phyloP scores from a whole-genome alignment of 2,113 vertebrate genomes.

The Polyodon spathula region DNA sequence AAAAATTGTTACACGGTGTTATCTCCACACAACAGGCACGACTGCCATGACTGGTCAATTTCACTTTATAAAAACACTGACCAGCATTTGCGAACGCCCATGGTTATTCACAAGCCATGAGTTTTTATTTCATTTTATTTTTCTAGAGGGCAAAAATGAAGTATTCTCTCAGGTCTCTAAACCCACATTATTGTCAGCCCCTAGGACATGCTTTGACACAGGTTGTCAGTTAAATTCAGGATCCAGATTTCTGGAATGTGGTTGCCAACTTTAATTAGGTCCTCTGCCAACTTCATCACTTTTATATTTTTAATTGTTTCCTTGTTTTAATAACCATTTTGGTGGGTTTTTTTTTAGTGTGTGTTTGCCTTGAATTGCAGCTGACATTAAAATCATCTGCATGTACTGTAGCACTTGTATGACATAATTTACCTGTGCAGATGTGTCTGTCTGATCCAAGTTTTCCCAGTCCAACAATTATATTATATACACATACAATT shows the following conservation, averaged over 20 bases:
- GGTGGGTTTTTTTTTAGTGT: slow-evolving; percentile 22
- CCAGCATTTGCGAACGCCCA: neutral
- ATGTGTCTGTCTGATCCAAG: slow-evolving; percentile 25
- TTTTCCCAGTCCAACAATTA: too few relatives aligned
- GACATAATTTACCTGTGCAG: slow-evolving; percentile 17
- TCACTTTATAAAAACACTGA: slow-evolving; percentile 4
- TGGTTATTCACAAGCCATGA: slow-evolving; percentile 4
- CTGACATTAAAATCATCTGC: neutral
- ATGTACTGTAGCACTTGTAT: slow-evolving; percentile 14
- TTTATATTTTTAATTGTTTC: slow-evolving; percentile 40
- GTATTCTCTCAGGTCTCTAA: slow-evolving; percentile 29
- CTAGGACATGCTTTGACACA: slow-evolving; percentile 42
- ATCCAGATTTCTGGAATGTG: slow-evolving; percentile 42
- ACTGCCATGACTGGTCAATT: neutral
- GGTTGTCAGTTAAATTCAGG: slow-evolving; percentile 56
- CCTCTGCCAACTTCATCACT: slow-evolving; percentile 29
- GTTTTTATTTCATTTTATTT: too few relatives aligned
- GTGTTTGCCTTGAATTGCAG: slow-evolving; percentile 11
- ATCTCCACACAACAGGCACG: slow-evolving; percentile 5
- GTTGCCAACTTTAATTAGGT: slow-evolving; percentile 49
- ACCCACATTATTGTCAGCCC: slow-evolving; percentile 38
- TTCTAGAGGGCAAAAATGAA: slow-evolving; percentile 12
- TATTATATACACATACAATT: too few relatives aligned
- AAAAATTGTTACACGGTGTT: neutral
- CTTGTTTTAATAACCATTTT: slow-evolving; percentile 25